Base-by-base conservation (phyloP, 2,888 invertebrate genomes). In the Drosophila infuscata region DNA sequence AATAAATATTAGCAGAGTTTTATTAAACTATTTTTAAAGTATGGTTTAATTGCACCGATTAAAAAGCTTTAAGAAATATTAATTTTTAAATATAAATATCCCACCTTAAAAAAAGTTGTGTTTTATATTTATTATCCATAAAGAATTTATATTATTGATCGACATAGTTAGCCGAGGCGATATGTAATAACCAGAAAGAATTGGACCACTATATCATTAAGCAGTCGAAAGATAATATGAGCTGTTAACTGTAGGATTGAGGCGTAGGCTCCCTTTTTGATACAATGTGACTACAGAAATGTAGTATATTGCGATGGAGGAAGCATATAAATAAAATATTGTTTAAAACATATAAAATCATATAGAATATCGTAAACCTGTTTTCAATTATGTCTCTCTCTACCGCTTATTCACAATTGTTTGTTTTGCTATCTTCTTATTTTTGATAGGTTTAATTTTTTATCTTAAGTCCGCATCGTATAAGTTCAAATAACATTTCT, bases 401-500 rank as follows among this genome's bases (percentile, higher is more conserved):
- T 41, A n/a, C 2, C 12, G 46, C 20, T 12, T 6, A 20, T 20
- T 43, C 43, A 43, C 12, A 3, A 12, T 12, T 43, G 20, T 12
- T 3, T 17, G 4, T 48, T 29, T 29, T 11, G 6, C 7, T 12
- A 49, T 33, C 32, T 1, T 8, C 1, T 33, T 6, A 7, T 17
- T n/a, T 33, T 3, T 2, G 3, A 29, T 36, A 3, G 12, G 17
- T n/a, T 35, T 54, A 38, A 52, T 41, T 15, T 52, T 25, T 29
- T 11, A n/a, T 12, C 38, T 20, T 20, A 15, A 36, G 6, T 29
- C 32, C 20, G 17, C 36, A 72, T 35, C 54, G 60, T 88, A 84
- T 79, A 84, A 84, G 72, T 60, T 68, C 5, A 56, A 11, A 46
- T 59, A 64, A 41, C 5, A 20, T 60, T 33, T 48, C 67, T 72